These are phyloP conservation scores for Latrodectus hesperus DNA, from an alignment of 2,888 invertebrate genomes.

Conservation along the genomic window DNA sequence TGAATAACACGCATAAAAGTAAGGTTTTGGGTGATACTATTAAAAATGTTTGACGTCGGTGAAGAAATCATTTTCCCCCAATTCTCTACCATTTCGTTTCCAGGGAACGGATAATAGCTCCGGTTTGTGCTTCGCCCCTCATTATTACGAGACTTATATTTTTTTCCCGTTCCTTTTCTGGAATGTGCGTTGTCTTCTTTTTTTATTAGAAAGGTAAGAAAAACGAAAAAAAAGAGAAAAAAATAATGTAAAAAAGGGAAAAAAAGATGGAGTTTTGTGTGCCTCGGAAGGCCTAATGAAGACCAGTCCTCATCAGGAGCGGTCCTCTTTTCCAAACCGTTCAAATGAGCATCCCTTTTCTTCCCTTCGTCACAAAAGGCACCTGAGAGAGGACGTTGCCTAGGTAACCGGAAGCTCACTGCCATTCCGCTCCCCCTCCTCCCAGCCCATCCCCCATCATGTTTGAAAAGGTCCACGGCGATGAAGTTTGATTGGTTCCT, in stretches of 20 bases:
- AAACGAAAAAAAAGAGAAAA: conserved; percentile 36
- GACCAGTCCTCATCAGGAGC: conserved; percentile 60
- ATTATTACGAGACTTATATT: conserved; percentile 62
- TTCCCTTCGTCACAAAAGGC: conserved; percentile 58
- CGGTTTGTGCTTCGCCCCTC: conserved; percentile 66
- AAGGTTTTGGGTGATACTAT: background rate
- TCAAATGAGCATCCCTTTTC: conserved; percentile 67
- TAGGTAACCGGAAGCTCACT: conserved; percentile 54
- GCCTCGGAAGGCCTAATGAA: conserved; percentile 59
- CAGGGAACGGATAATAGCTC: conserved; percentile 57
- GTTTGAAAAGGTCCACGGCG: conserved; percentile 68
- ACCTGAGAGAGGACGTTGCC: conserved; percentile 64
- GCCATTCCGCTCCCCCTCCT: conserved; percentile 23
- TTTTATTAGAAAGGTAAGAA: conserved; percentile 17
- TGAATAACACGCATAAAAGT: conserved; percentile 32
- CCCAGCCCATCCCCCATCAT: conserved; percentile 18
- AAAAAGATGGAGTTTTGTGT: conserved; percentile 39
- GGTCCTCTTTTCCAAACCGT: conserved; percentile 47
- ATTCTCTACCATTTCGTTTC: conserved; percentile 14
- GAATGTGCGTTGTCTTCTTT: conserved; percentile 49
- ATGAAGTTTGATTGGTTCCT: conserved; percentile 69
- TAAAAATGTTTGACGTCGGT: conserved; percentile 60
- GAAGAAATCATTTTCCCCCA: conserved; percentile 14
- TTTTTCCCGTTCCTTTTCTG: conserved; percentile 2
- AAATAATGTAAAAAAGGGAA: conserved; percentile 31